A percentile compares a stretch with the other conserved stretches of the same genome.
Evolutionary conservation across 2,888 invertebrate species (phyloP).

Genomic region (Thysanoteuthis rhombus): DNA sequence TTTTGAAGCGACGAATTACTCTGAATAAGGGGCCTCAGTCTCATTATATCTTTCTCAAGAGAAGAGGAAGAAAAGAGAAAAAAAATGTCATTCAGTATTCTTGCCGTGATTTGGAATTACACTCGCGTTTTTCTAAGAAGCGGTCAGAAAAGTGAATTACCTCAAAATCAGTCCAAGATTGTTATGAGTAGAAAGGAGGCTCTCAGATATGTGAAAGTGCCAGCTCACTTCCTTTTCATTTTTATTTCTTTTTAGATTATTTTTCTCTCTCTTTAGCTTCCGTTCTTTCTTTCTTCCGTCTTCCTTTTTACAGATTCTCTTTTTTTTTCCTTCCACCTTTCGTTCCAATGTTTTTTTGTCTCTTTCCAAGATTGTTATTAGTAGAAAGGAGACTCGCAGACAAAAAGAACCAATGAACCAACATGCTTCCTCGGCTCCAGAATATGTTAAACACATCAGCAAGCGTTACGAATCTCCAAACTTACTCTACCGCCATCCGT

Average conservation of each 20-base stretch:
- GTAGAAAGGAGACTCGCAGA: neutral
- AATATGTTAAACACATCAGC: neutral
- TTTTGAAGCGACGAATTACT: neutral
- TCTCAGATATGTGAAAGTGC: neutral
- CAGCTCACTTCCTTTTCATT: too few relatives aligned
- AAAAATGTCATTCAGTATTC: neutral
- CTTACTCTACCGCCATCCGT: neutral
- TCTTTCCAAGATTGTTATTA: neutral
- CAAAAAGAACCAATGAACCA: too few relatives aligned
- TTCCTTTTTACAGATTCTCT: too few relatives aligned
- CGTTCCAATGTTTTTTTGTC: too few relatives aligned
- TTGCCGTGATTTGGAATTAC: neutral
- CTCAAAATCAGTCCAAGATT: neutral
- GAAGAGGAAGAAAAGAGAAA: neutral
- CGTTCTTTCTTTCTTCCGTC: too few relatives aligned
- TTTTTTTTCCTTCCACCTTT: too few relatives aligned
- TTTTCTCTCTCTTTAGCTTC: too few relatives aligned
- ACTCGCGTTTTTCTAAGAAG: neutral
- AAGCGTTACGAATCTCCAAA: neutral
- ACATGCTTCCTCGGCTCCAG: neutral
- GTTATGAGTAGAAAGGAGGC: neutral
- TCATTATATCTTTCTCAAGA: neutral
- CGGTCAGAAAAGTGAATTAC: neutral
- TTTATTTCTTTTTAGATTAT: too few relatives aligned
- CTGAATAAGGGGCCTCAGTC: neutral